These are phyloP conservation scores for Apis cerana DNA, from an alignment of 1,140 invertebrate genomes.

Conservation along the genomic window DNA sequence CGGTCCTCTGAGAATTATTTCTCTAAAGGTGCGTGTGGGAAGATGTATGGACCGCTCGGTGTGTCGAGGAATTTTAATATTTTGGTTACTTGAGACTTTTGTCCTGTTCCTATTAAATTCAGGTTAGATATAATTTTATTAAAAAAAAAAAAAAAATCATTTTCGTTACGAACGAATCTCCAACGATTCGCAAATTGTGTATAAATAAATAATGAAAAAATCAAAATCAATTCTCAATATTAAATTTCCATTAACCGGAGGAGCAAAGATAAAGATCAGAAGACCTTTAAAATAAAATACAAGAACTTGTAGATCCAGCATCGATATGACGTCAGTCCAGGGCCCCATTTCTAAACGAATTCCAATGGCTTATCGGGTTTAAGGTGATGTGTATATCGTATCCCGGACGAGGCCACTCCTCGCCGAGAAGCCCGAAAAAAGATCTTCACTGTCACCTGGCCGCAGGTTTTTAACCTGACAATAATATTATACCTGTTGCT, in stretches of 20 bases:
- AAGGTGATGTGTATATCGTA: slow-evolving; percentile 6
- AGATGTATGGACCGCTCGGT: background rate
- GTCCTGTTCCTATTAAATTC: no score
- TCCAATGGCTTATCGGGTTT: slow-evolving; percentile 16
- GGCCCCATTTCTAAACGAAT: slow-evolving; percentile 9
- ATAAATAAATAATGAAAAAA: no score
- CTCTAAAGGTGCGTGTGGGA: background rate
- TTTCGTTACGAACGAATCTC: no score
- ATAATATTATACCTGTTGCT: slow-evolving; percentile 47
- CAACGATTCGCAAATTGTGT: no score
- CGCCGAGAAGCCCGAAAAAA: slow-evolving; percentile 30
- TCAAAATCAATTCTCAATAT: no score
- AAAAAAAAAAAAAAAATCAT: no score
- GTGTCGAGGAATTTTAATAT: background rate
- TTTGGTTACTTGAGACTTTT: no score
- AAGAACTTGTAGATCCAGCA: background rate
- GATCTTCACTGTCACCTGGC: slow-evolving; percentile 46
- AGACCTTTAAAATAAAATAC: background rate
- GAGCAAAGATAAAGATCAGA: background rate
- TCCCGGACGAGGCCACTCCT: background rate
- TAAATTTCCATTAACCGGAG: no score
- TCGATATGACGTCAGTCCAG: no score
- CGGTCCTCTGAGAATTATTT: background rate
- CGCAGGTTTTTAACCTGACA: slow-evolving; percentile 43
- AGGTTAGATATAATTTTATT: no score